Evolutionary conservation across 1,140 invertebrate species (phyloP).

Genomic region (Drosophila asahinai): DNA sequence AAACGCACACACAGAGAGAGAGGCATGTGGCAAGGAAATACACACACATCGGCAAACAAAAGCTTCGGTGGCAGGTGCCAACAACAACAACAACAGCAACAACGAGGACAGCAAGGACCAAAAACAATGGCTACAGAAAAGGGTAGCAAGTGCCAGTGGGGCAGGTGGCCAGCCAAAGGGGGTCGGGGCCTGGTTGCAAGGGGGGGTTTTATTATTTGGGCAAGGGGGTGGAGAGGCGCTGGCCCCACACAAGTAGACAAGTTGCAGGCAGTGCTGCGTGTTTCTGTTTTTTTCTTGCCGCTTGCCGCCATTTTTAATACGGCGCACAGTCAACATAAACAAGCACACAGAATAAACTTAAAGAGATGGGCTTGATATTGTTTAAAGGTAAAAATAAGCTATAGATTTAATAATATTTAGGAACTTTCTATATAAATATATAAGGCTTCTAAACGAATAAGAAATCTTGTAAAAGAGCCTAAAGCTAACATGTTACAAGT

Average conservation of each 20-base stretch:
- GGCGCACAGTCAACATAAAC: conserved; percentile 45
- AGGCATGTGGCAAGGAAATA: conserved; percentile 32
- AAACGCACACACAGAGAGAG: neutral
- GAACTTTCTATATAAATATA: no score
- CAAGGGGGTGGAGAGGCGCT: neutral
- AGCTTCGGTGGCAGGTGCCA: conserved; percentile 53
- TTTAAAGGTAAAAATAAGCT: no score
- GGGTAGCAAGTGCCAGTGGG: conserved; percentile 68
- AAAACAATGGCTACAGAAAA: conserved; percentile 40
- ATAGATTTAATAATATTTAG: neutral
- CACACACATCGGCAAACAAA: conserved; percentile 39
- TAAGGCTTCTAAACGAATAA: no score
- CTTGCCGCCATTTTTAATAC: conserved; percentile 82
- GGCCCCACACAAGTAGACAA: conserved; percentile 34
- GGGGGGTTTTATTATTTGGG: neutral
- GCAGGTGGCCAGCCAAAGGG: conserved; percentile 44
- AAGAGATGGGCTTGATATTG: neutral
- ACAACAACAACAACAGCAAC: conserved; percentile 19
- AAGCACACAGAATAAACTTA: conserved; percentile 5
- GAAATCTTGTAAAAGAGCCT: neutral
- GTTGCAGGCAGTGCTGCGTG: conserved; percentile 61
- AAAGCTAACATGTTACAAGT: neutral
- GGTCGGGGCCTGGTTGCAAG: conserved; percentile 5
- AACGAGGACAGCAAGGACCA: conserved; percentile 21
- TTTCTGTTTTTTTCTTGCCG: conserved; percentile 32